A percentile compares a stretch with the other conserved stretches of the same genome.
Conservation (phyloP, 1,140 invertebrate genomes). For the Drosophila tani region DNA sequence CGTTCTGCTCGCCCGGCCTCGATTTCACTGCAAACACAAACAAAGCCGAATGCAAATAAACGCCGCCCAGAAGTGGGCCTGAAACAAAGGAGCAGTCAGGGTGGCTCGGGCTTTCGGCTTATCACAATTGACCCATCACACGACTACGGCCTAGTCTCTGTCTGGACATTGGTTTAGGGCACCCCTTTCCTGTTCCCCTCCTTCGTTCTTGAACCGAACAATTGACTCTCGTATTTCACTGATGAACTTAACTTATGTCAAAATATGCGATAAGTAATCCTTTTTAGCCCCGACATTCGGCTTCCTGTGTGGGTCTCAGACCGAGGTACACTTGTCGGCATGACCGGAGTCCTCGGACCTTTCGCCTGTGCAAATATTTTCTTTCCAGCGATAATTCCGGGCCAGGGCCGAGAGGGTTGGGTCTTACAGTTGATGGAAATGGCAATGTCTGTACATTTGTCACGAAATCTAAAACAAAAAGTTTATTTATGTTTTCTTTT, state of each 20-base stretch:
- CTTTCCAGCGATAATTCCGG: slow-evolving; percentile 66
- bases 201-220: slow-evolving; percentile 35
- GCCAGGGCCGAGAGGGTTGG: slow-evolving; percentile 16
- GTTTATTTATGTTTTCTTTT: slow-evolving; percentile 69
- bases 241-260: slow-evolving; percentile 85
- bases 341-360: slow-evolving; percentile 18
- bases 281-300: slow-evolving; percentile 68
- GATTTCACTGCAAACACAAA: slow-evolving; percentile 82
- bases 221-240: slow-evolving; percentile 84
- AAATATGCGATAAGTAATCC: slow-evolving; percentile 85
- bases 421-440: slow-evolving; percentile 51
- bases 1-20: slow-evolving; percentile 49
- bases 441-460: slow-evolving; percentile 70
- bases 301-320: slow-evolving; percentile 46
- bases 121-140: slow-evolving; percentile 71
- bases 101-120: slow-evolving; percentile 57
- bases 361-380: slow-evolving; percentile 77
- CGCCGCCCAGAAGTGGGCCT: slow-evolving; percentile 63
- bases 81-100: slow-evolving; percentile 72
- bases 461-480: slow-evolving; percentile 80
- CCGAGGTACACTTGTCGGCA: slow-evolving; percentile 37
- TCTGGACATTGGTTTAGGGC: slow-evolving; percentile 58
- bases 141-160: slow-evolving; percentile 23
- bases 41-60: slow-evolving; percentile 80
- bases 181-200: slow-evolving; percentile 15